Conservation (phyloP, 2,797 vertebrate species). For the Amblyopsis hoosieri region DNA sequence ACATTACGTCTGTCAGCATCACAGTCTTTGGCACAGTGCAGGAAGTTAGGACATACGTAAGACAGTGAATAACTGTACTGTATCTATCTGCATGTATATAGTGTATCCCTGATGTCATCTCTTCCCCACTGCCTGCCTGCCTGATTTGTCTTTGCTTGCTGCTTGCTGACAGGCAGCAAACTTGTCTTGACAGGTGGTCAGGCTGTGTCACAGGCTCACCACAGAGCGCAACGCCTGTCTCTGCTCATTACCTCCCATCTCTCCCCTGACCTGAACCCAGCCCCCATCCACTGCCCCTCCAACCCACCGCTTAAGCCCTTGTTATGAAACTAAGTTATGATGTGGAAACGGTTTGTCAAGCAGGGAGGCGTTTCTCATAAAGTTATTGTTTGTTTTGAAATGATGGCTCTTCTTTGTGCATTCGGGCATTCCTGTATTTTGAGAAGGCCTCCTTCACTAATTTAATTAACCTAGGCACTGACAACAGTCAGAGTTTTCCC, state of each 20-base stretch:
- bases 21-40: no score
- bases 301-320: slow-evolving; percentile 15
- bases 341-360: neutral
- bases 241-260: slow-evolving; percentile 65
- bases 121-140: slow-evolving; percentile 1
- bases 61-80: no score
- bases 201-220: slow-evolving; percentile 66
- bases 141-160: slow-evolving; percentile 40
- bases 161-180: slow-evolving; percentile 68
- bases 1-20: no score
- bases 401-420: no score
- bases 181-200: slow-evolving; percentile 65
- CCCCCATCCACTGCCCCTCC: slow-evolving; percentile 4
- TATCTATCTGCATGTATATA: slow-evolving; percentile 15
- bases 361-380: slow-evolving; percentile 11
- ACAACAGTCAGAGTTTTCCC: no score
- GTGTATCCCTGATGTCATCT: slow-evolving; percentile 11
- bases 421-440: no score
- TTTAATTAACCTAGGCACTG: no score
- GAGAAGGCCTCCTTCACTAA: no score
- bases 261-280: slow-evolving; percentile 48
- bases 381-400: slow-evolving; percentile 11
- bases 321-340: slow-evolving; percentile 15
- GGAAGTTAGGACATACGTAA: no score
- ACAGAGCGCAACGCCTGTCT: slow-evolving; percentile 68